Base-by-base conservation (phyloP, 2,113 vertebrate species). In the Nipponia nippon region DNA sequence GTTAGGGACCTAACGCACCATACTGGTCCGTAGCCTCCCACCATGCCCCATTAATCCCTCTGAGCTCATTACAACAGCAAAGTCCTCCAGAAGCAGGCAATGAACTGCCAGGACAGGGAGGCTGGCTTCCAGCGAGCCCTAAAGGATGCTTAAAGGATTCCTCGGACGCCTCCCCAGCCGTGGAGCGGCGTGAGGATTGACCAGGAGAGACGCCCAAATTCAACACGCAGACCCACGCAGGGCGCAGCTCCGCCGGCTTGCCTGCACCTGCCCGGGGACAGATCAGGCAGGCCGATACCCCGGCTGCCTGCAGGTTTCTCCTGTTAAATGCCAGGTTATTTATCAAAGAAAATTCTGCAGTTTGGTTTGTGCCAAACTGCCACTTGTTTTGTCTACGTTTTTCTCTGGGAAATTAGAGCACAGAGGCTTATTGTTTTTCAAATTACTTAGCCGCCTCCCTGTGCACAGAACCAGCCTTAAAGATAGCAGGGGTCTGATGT, bases 321-420 rank as follows among this genome's bases (percentile, higher is more conserved):
- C 1, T 44, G 29, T 44, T 56, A 81, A 95, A 73, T 4, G 9
- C 71, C 63, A 7, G 0, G 36, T 71, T 73, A 83, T 58, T 87
- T 87, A 89, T 76, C 84, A 77, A 73, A 95, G 77, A 29, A 49
- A 49, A 86, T 16, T 7, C 77, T 26, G 72, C 82, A 0, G 40
- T 40, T 82, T 5, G 3, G 6, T 50, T 79, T 47, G 87, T 85
- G 93, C 93, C 95, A 85, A 95, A 84, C 5, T 71, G 87, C 91
- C 89, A 79, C 93, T 93, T 93, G 83, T 91, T 97, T 95, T 55
- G 89, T 80, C 93, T 83, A 52, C 49, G 9, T 91, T 84, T 94
- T 82, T 79, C 70, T 78, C 81, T 69, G 87, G 66, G 93, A 92
- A 94, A 95, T 70, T 32, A 91, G 81, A 96, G 56, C 77, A 91